A percentile compares a stretch with the other conserved stretches of the same genome.
phyloP scores from a whole-genome alignment of 2,113 vertebrate species.

The Erythrolamprus reginae region DNA sequence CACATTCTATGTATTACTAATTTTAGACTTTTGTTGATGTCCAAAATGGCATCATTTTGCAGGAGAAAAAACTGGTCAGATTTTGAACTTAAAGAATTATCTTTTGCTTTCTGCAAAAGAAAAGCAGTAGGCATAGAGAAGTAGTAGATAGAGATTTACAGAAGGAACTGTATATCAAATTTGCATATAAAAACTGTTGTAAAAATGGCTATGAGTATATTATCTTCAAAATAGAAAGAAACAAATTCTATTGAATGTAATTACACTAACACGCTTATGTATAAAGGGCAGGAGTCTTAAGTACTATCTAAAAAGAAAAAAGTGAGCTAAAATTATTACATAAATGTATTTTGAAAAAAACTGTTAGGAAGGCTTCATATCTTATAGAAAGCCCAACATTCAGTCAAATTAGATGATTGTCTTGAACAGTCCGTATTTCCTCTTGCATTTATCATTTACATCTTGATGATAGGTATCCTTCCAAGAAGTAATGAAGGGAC shows the following conservation, averaged over 20 bases:
- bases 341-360: not conserved
- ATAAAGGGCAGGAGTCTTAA: not conserved
- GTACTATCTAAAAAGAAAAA: not conserved
- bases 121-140: not conserved
- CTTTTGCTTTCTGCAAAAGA: not conserved
- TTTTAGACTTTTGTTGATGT: not conserved
- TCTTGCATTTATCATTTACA: not conserved
- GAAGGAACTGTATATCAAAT: not conserved
- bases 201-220: not conserved
- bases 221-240: not conserved
- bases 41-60: not conserved
- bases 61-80: too few relatives aligned
- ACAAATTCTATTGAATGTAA: not conserved
- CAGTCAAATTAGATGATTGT: not conserved
- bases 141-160: not conserved
- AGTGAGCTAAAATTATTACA: not conserved
- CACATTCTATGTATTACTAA: not conserved
- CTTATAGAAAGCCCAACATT: not conserved
- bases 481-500: not conserved
- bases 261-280: not conserved
- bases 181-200: not conserved
- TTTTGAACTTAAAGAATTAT: not conserved
- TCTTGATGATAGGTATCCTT: not conserved
- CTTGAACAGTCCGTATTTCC: not conserved
- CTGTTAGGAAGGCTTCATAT: too few relatives aligned